Evolutionary conservation across 2,797 vertebrate species (phyloP).

Genomic region (Channallabes apus): DNA sequence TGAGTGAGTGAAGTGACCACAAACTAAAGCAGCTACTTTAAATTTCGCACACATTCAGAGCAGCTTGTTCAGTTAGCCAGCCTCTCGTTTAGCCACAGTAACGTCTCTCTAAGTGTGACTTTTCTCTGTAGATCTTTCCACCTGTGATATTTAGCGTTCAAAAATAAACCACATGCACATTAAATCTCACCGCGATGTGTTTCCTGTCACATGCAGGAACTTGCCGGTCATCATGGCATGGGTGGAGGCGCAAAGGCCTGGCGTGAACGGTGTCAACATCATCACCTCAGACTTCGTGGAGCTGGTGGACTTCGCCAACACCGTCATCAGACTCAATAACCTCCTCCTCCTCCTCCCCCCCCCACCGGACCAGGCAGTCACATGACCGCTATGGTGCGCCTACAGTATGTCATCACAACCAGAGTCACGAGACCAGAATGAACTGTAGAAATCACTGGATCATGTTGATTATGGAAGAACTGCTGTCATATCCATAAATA

Average conservation of each 20-base stretch:
- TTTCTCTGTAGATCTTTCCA: background rate
- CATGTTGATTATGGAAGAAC: background rate
- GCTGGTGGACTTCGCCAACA: conserved; percentile 91
- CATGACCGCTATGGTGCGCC: conserved; percentile 7
- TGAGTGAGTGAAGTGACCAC: background rate
- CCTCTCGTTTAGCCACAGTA: background rate
- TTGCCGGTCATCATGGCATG: conserved; percentile 92
- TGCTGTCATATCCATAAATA: too few species aligned
- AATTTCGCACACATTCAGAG: background rate
- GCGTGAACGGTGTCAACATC: conserved; percentile 90
- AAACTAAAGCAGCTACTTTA: background rate
- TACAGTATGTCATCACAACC: background rate
- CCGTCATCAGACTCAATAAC: conserved; percentile 90
- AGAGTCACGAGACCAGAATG: background rate
- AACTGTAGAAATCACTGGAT: background rate
- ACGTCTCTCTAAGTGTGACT: background rate
- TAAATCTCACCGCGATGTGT: background rate
- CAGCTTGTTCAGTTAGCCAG: background rate
- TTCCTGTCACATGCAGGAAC: conserved; percentile 75
- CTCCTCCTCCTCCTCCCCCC: conserved; percentile 77
- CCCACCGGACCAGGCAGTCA: conserved; percentile 61
- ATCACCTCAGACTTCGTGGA: conserved; percentile 99
- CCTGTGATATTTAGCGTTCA: background rate
- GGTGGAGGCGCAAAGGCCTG: conserved; percentile 90
- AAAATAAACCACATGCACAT: background rate